Conservation (phyloP, 2,113 vertebrate species). For the Ciconia maguari region DNA sequence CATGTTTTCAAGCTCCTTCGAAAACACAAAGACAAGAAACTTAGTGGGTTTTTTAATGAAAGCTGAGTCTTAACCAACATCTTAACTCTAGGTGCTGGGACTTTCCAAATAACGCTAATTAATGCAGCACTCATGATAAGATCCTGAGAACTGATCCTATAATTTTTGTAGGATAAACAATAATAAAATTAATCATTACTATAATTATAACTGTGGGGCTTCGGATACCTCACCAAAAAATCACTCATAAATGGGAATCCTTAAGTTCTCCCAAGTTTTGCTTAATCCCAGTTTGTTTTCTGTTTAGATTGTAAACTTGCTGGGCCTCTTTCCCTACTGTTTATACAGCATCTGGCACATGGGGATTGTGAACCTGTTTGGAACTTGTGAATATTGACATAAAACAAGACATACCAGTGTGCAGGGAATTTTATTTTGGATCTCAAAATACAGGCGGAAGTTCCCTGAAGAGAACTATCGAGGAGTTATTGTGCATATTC, state of each 20-base stretch:
- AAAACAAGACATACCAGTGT: background rate
- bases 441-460: background rate
- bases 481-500: background rate
- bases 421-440: background rate
- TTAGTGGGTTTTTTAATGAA: background rate
- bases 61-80: background rate
- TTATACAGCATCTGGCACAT: background rate
- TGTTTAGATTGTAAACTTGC: background rate
- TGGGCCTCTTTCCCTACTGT: background rate
- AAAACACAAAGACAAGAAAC: constrained; percentile 6
- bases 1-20: background rate
- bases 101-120: constrained; percentile 19
- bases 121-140: background rate
- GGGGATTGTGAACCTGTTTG: background rate
- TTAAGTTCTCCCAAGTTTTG: background rate
- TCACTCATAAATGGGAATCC: background rate
- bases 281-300: background rate
- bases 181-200: background rate
- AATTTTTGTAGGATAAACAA: background rate
- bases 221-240: background rate
- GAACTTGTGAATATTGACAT: background rate
- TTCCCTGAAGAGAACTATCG: background rate
- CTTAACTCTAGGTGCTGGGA: background rate
- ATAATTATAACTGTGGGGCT: background rate
- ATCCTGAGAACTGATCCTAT: background rate